Evolutionary conservation across 2,113 vertebrate species (phyloP), one percentile per base, ranked within the genome.

Genomic region (Tragelaphus buxtoni): DNA sequence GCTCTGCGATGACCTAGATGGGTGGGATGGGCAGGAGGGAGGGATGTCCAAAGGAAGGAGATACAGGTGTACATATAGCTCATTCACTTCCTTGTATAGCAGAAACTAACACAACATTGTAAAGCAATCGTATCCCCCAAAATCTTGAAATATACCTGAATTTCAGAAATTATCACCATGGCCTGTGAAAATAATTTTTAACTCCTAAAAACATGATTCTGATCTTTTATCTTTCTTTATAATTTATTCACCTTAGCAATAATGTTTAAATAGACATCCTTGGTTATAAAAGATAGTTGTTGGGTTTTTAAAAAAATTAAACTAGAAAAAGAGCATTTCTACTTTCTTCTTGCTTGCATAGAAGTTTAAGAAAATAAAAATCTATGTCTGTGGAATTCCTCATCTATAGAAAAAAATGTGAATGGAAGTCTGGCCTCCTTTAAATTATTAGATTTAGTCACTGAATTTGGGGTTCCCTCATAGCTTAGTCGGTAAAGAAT

Each of bases 251-350:
- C 5, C 60, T 28, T 65, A 22, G 39, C 55, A 91, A 69, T 65
- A 56, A 91, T 56, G 53, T 65, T 65, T 69, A 26, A 61, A 82
- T 61, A 13, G 32, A 80, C 3, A 26, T 12, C 45, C 9, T 80
- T 90, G 22, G 17, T 91, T 82, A 60, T 45, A 82, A 55, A 82
- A 69, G 60, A 55, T 45, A 82, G 53, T 51, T 80, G 35, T 58
- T 18, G 32, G 32, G 4, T 7, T 16, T 51, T 61, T 65, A 32
- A 56, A 42, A 42, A 42, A 42, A 53, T 32, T 91, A 22, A 28
- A 17, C 4, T n/a, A 53, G 17, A 91, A 84, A 16, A 42, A 53
- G 24, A 63, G 45, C 11, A 53, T 81, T 53, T 77, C 28, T 77
- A 49, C 14, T 77, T 76, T 30, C 13, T 51, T 60, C 26, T 61